Percentiles rank a stretch among this genome's conserved stretches.
These are phyloP conservation scores for Ptychochromis oligacanthus DNA, from an alignment of 2,113 vertebrate genomes.

Conservation along the genomic window DNA sequence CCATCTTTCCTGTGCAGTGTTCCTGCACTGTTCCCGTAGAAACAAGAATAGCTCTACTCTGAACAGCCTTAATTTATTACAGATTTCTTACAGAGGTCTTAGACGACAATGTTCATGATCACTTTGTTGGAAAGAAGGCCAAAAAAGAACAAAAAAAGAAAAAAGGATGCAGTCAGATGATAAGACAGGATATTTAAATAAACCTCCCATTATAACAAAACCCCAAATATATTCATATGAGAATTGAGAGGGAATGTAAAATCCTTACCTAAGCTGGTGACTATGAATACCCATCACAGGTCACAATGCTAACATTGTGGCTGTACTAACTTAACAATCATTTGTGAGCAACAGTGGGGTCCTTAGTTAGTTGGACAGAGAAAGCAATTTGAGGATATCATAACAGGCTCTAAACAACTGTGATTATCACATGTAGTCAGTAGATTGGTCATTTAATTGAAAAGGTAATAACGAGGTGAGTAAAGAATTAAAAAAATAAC, in stretches of 20 bases:
- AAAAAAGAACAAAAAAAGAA: no score
- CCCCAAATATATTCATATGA: fast-evolving
- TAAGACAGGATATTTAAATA: not conserved
- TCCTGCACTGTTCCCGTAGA: not conserved
- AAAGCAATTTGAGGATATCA: not conserved
- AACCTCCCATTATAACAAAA: not conserved
- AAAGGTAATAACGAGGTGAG: not conserved
- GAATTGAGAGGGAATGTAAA: not conserved
- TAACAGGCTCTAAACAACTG: not conserved
- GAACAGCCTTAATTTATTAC: not conserved
- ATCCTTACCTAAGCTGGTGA: not conserved
- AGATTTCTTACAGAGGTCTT: not conserved
- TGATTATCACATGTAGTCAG: not conserved
- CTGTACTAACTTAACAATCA: not conserved
- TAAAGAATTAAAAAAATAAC: not conserved
- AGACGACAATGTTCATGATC: not conserved
- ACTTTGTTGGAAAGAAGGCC: not conserved
- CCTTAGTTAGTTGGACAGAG: not conserved
- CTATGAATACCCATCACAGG: not conserved
- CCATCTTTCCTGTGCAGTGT: conserved; percentile 5
- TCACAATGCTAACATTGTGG: not conserved
- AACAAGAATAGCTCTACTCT: not conserved
- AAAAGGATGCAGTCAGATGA: not conserved
- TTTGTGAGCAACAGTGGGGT: not conserved
- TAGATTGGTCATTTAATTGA: not conserved